These are phyloP conservation scores for Mimumesa dahlbomi DNA, from an alignment of 2,888 invertebrate species.

Conservation along the genomic window DNA sequence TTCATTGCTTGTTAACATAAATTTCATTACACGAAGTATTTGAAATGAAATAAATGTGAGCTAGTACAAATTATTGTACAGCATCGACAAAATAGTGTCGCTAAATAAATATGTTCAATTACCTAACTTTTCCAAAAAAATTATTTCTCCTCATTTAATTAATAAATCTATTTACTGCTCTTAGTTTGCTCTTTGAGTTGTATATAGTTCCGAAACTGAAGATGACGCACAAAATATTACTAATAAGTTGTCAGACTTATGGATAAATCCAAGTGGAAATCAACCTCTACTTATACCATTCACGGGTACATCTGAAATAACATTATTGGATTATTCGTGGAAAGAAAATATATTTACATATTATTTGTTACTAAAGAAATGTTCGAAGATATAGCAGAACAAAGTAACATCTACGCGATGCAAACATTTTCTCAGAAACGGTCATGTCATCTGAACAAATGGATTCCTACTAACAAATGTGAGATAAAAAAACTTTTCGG, in stretches of 20 bases:
- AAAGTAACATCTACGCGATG: slow-evolving; percentile 10
- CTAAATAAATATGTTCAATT: too few relatives aligned
- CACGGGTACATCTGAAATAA: slow-evolving; percentile 16
- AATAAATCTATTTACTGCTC: too few relatives aligned
- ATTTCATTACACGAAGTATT: too few relatives aligned
- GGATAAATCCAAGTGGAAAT: too few relatives aligned
- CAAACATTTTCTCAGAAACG: neutral
- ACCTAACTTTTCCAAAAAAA: too few relatives aligned
- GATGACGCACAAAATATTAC: slow-evolving; percentile 13
- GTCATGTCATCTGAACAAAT: neutral
- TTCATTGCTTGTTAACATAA: too few relatives aligned
- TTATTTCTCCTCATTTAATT: too few relatives aligned
- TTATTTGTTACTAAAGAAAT: slow-evolving; percentile 11
- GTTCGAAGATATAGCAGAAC: slow-evolving; percentile 2
- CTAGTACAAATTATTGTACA: too few relatives aligned
- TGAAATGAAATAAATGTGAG: too few relatives aligned
- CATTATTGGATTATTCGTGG: slow-evolving; percentile 5
- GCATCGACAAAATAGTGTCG: too few relatives aligned
- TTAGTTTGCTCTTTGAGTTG: too few relatives aligned
- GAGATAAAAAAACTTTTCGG: slow-evolving; percentile 18
- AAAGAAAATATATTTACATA: slow-evolving; percentile 4
- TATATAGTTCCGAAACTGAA: slow-evolving; percentile 6
- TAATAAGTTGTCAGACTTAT: slow-evolving; percentile 8
- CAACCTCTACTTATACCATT: slow-evolving; percentile 10
- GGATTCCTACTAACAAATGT: slow-evolving; percentile 5